Conservation (phyloP, 2,888 invertebrate genomes). For the Habroteleia sp. region DNA sequence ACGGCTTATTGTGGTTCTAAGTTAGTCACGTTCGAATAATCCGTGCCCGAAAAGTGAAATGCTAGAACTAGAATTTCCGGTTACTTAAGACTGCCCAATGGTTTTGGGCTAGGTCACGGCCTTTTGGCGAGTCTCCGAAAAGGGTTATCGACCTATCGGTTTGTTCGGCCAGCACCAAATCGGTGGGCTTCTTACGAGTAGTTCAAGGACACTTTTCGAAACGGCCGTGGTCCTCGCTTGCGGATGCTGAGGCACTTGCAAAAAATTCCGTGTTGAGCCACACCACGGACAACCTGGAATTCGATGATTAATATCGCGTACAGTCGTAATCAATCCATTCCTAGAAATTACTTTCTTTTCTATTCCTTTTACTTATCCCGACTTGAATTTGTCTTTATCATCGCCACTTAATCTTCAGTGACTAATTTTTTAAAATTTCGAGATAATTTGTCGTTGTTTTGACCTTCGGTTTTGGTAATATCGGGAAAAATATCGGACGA, state of each 20-base stretch:
- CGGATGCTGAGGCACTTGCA: constrained; percentile 28
- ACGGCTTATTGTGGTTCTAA: neutral
- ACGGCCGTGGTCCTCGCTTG: constrained; percentile 38
- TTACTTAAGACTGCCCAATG: constrained; percentile 67
- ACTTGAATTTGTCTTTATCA: too few species aligned
- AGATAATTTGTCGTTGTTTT: constrained; percentile 2
- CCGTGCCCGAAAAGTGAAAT: constrained; percentile 16
- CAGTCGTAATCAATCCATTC: constrained; percentile 14
- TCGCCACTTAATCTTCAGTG: too few species aligned
- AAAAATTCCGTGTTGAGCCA: constrained; percentile 60
- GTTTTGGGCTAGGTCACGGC: constrained; percentile 70
- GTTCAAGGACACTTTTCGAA: constrained; percentile 56
- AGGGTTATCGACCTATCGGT: constrained; percentile 67
- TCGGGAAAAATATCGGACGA: too few species aligned
- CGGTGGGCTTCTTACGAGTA: constrained; percentile 50
- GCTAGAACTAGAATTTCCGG: constrained; percentile 67
- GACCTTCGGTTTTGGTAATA: constrained; percentile 12
- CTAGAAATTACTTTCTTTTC: too few species aligned
- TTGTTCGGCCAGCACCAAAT: constrained; percentile 15
- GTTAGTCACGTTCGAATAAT: constrained; percentile 7
- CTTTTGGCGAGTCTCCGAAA: constrained; percentile 65
- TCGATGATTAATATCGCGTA: constrained; percentile 4
- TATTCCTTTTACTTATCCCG: too few species aligned
- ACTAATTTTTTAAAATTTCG: neutral
- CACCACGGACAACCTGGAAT: constrained; percentile 9